phyloP scores from a whole-genome alignment of 2,113 vertebrate genomes.

The Mohoua ochrocephala region DNA sequence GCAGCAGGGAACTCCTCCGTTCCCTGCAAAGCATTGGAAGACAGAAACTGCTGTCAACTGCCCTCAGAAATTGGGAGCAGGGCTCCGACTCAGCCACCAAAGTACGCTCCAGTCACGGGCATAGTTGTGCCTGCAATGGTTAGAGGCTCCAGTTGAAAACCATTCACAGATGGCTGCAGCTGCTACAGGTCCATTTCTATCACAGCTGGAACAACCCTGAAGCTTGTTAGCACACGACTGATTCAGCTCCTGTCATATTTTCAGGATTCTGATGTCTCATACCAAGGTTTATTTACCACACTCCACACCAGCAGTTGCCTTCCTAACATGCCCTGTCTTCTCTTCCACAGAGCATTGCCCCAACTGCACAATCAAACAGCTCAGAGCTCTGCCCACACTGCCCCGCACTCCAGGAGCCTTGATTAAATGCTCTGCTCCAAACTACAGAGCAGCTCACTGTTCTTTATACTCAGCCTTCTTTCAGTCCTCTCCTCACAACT shows the following conservation, averaged over 20 bases:
- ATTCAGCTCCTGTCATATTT: background rate
- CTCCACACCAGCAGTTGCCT: background rate
- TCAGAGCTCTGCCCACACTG: background rate
- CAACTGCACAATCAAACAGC: background rate
- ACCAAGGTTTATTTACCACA: background rate
- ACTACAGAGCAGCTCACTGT: accelerated
- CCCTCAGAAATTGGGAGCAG: background rate
- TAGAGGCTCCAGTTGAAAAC: background rate
- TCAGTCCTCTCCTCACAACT: background rate
- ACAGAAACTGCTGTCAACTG: background rate
- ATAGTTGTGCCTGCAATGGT: background rate
- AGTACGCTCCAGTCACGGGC: background rate
- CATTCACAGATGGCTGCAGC: background rate
- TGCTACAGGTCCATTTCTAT: background rate
- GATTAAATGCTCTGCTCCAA: background rate
- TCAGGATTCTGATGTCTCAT: background rate
- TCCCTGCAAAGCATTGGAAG: background rate
- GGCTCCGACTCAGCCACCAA: background rate
- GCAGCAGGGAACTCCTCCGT: background rate
- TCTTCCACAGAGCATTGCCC: background rate
- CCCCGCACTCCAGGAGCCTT: background rate
- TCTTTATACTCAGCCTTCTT: background rate
- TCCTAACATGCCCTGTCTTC: background rate
- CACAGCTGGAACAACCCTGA: background rate
- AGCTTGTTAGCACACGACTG: background rate